Conservation (phyloP, 2,113 vertebrate genomes). For the Campylorhamphus procurvoides region DNA sequence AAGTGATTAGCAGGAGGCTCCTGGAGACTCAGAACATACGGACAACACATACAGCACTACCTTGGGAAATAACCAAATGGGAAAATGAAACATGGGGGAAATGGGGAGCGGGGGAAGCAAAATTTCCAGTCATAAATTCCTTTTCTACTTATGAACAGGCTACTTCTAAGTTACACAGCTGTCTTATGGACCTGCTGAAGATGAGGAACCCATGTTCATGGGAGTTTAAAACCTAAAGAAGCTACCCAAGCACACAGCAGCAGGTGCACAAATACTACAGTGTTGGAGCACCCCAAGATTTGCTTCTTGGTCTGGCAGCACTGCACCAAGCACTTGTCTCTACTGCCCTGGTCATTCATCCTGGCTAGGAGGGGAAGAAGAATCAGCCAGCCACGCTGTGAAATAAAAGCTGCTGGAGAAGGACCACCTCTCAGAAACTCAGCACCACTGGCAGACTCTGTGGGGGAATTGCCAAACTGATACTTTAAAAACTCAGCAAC, state of each 20-base stretch:
- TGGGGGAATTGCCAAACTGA: background rate
- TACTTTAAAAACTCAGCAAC: background rate
- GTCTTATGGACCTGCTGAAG: background rate
- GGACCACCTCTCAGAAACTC: background rate
- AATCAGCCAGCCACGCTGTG: background rate
- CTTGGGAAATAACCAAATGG: background rate
- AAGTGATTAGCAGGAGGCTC: background rate
- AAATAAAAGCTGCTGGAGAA: background rate
- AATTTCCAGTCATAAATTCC: background rate
- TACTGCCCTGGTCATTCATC: rapidly evolving
- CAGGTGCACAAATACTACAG: background rate
- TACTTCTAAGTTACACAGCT: background rate
- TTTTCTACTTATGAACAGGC: background rate
- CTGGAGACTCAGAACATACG: background rate
- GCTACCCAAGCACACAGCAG: background rate
- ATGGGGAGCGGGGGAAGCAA: background rate
- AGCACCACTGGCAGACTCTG: rapidly evolving
- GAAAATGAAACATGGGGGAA: background rate
- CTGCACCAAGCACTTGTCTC: background rate
- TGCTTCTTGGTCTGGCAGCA: background rate
- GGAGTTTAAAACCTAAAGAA: background rate
- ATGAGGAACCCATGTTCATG: background rate
- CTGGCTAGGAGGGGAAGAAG: background rate
- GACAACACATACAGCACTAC: background rate
- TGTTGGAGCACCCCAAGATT: background rate